Conservation (phyloP, 1,140 invertebrate genomes). For the Pollicipes pollicipes region DNA sequence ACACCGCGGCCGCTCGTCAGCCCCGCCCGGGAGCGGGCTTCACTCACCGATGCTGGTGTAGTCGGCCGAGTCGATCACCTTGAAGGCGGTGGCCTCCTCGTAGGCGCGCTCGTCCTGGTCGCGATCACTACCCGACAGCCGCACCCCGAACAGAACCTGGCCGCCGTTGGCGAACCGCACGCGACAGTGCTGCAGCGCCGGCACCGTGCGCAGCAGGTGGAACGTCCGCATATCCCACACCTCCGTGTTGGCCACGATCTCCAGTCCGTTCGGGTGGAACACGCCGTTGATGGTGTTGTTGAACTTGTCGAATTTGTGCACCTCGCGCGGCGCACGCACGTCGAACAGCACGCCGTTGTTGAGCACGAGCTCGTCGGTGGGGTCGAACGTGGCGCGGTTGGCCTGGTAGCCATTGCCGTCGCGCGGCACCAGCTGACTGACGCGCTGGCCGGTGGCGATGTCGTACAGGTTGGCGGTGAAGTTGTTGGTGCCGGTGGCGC, state of each 20-base stretch:
- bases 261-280: slow-evolving; percentile 91
- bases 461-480: slow-evolving; percentile 58
- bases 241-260: slow-evolving; percentile 50
- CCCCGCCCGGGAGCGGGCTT: too few relatives aligned
- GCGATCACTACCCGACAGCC: slow-evolving; percentile 15
- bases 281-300: slow-evolving; percentile 86
- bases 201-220: slow-evolving; percentile 80
- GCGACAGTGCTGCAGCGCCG: slow-evolving; percentile 68
- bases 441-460: slow-evolving; percentile 52
- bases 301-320: slow-evolving; percentile 96
- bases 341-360: slow-evolving; percentile 96
- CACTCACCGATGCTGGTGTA: slow-evolving; percentile 75
- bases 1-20: too few relatives aligned
- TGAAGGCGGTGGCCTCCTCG: slow-evolving; percentile 69
- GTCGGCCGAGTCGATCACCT: slow-evolving; percentile 80
- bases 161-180: slow-evolving; percentile 35
- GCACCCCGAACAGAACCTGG: slow-evolving; percentile 36
- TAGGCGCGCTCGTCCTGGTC: slow-evolving; percentile 23
- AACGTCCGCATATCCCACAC: slow-evolving; percentile 92
- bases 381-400: slow-evolving; percentile 85
- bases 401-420: slow-evolving; percentile 81
- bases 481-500: slow-evolving; percentile 17
- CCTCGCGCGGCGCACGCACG: slow-evolving; percentile 52
- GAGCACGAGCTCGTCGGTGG: slow-evolving; percentile 79
- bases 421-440: slow-evolving; percentile 53